Evolutionary conservation across 2,113 vertebrate genomes (phyloP).

Genomic region (Mustelus asterias): DNA sequence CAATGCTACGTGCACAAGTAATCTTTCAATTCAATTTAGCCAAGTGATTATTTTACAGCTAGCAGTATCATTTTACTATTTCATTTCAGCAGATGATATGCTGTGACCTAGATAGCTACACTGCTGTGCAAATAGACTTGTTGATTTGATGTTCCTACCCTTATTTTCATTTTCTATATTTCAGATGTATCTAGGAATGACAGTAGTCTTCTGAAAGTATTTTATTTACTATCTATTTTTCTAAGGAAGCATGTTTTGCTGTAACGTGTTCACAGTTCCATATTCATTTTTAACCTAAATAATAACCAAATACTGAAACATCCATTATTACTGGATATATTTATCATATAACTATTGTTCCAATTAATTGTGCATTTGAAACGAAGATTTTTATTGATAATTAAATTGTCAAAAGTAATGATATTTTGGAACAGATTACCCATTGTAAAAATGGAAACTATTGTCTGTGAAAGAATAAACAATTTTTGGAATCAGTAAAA

Average conservation of each 20-base stretch:
- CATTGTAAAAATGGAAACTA: neutral
- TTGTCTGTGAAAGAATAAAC: neutral
- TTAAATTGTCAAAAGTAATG: neutral
- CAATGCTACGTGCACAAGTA: conserved; percentile 46
- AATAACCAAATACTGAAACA: neutral
- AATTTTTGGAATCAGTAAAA: neutral
- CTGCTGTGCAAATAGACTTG: neutral
- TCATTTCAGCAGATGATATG: conserved; percentile 42
- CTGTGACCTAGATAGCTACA: conserved; percentile 48
- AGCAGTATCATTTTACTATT: conserved; percentile 47
- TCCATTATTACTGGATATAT: neutral
- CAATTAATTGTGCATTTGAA: neutral
- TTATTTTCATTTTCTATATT: conserved; percentile 13
- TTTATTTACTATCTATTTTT: neutral
- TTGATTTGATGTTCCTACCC: neutral
- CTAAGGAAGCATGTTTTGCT: neutral
- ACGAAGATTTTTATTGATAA: neutral
- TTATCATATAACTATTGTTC: neutral
- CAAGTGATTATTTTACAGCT: conserved; percentile 50
- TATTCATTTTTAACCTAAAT: neutral
- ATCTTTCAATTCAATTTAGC: conserved; percentile 47
- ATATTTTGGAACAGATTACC: neutral
- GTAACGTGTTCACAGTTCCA: neutral
- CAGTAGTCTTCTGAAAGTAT: neutral
- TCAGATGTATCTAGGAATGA: neutral